Evolutionary conservation across 2,797 vertebrate genomes (phyloP).

Genomic region (Gorsachius magnificus): DNA sequence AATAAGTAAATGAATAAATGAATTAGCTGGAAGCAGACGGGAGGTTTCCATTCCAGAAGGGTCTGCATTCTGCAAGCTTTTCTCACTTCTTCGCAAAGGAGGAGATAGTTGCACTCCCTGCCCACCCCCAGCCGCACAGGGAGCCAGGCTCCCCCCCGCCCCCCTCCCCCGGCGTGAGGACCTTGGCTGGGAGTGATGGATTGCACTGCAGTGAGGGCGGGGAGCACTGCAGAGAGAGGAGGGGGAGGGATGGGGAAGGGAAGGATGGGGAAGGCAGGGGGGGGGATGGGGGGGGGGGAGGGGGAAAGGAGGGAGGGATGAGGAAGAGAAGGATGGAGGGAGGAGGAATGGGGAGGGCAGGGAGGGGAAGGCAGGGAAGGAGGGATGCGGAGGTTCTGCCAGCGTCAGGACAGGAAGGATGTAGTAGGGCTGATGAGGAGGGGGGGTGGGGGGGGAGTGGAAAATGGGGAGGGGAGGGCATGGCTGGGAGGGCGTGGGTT

Average conservation of each 20-base stretch:
- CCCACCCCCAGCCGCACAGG: neutral
- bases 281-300: neutral
- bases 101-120: neutral
- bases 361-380: neutral
- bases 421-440: neutral
- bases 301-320: no score
- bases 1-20: constrained; percentile 46
- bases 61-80: neutral
- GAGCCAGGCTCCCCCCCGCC: neutral
- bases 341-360: neutral
- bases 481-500: neutral
- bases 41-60: neutral
- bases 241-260: constrained; percentile 5
- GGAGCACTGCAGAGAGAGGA: constrained; percentile 48
- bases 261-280: constrained; percentile 12
- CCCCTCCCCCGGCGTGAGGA: constrained; percentile 8
- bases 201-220: constrained; percentile 68
- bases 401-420: constrained; percentile 32
- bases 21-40: constrained; percentile 32
- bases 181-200: constrained; percentile 66
- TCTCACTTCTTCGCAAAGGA: neutral
- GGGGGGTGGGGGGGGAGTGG: neutral
- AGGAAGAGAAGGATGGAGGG: no score
- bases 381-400: neutral
- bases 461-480: neutral